Conservation (phyloP, 2,797 vertebrate species). For the Mus minutoides region DNA sequence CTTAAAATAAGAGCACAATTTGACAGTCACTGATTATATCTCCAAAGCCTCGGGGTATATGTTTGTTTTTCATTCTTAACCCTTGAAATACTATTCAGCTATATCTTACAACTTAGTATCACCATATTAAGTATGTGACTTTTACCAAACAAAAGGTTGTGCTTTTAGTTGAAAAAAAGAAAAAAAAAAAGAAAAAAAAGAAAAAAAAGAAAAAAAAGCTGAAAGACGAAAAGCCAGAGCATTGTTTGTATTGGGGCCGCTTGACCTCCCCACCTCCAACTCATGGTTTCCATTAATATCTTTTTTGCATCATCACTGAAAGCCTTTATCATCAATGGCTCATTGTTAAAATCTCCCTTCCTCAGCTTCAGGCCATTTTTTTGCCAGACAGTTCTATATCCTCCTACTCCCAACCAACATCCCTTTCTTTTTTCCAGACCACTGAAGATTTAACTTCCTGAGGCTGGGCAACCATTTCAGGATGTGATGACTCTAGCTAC, state of each 20-base stretch:
- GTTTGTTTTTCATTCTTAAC: not conserved
- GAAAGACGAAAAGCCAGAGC: slow-evolving; percentile 47
- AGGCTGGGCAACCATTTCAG: not conserved
- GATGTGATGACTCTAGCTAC: not conserved
- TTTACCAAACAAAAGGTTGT: slow-evolving; percentile 9
- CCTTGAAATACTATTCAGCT: not conserved
- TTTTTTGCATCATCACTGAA: slow-evolving; percentile 63
- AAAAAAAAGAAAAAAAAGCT: no score
- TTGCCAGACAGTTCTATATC: slow-evolving; percentile 27
- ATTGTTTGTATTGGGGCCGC: not conserved
- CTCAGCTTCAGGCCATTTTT: slow-evolving; percentile 75
- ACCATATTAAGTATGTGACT: slow-evolving; percentile 12
- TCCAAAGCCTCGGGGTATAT: slow-evolving; percentile 7
- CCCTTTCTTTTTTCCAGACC: slow-evolving; percentile 32
- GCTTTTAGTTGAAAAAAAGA: slow-evolving; percentile 48
- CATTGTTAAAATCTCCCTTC: slow-evolving; percentile 73
- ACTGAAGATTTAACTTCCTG: slow-evolving; percentile 45
- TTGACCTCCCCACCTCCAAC: slow-evolving; percentile 18
- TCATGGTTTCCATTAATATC: slow-evolving; percentile 61
- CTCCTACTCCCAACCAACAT: slow-evolving; percentile 38
- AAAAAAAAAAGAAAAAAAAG: no score
- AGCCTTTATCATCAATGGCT: slow-evolving; percentile 74
- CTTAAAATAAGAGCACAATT: not conserved
- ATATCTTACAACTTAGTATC: not conserved
- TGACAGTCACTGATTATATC: not conserved